These are phyloP conservation scores for Zaprionus africanus DNA, from an alignment of 1,140 invertebrate genomes.

Conservation along the genomic window DNA sequence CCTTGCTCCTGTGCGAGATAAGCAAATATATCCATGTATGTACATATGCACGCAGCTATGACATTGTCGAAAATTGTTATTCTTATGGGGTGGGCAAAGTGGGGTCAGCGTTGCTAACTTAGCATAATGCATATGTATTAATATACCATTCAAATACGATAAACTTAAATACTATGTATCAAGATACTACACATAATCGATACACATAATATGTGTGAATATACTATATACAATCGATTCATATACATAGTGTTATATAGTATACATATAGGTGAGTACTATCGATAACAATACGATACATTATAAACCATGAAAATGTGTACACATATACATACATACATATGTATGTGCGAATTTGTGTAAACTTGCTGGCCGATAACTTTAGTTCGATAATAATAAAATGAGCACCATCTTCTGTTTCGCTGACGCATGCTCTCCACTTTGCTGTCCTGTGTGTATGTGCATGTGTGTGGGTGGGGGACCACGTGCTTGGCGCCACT, in stretches of 20 bases:
- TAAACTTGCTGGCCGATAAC: slow-evolving; percentile 25
- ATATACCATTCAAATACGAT: not conserved
- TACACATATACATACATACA: not conserved
- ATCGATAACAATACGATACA: too few species aligned
- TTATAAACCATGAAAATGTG: not conserved
- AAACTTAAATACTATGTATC: slow-evolving; percentile 11
- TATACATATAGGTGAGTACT: too few species aligned
- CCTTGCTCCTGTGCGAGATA: slow-evolving; percentile 28
- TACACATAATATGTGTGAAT: slow-evolving; percentile 2
- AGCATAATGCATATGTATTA: slow-evolving; percentile 31
- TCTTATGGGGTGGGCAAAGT: not conserved
- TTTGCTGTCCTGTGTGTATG: too few species aligned
- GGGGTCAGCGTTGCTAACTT: slow-evolving; percentile 33
- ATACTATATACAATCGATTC: not conserved
- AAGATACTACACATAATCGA: not conserved
- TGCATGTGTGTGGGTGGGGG: not conserved
- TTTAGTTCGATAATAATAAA: slow-evolving; percentile 33
- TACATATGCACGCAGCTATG: slow-evolving; percentile 15
- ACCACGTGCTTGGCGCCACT: slow-evolving; percentile 26
- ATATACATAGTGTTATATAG: too few species aligned
- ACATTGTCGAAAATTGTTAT: slow-evolving; percentile 3
- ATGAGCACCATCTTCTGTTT: slow-evolving; percentile 25
- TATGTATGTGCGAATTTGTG: not conserved
- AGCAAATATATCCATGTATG: slow-evolving; percentile 10
- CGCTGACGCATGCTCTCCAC: slow-evolving; percentile 26